Evolutionary conservation across 2,113 vertebrate species (phyloP), one percentile per base, ranked within the genome.

Genomic region (Etheostoma cragini): DNA sequence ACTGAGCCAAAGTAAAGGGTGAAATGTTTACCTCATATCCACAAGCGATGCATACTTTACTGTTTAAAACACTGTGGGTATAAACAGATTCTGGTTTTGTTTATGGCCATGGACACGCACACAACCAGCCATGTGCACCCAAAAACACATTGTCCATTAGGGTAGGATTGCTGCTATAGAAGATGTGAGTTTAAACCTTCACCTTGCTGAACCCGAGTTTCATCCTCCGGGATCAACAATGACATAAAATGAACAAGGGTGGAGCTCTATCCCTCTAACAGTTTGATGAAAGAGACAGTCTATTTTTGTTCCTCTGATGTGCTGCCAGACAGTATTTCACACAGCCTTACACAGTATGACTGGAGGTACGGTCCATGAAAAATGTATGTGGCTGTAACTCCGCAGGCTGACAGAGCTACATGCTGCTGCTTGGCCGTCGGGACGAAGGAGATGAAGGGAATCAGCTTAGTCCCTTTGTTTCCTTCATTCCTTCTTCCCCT

Each of bases 281-380:
- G 22, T 50, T 24, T 45, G 35, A 72, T 78, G 71, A 60, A 80
- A 64, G 81, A 87, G 68, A 84, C 71, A 16, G 22, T 90, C 85
- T 90, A 89, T 92, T 91, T 90, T 79, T 74, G 74, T 11, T 77
- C 69, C 66, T 78, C 42, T 74, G 71, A 83, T 42, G 14, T 12
- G 8, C 60, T 74, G 81, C 60, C 81, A 85, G 84, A 81, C 81
- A 74, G 69, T 83, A 60, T 74, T 87, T 86, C 84, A 85, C 81
- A 54, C 19, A 81, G n/a, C 24, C 70, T 35, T 62, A 78, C 62
- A 56, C 72, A 73, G 81, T 2, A 21, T 67, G 46, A 62, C 50
- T 22, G 21, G 81, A 70, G 76, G 68, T 76, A 60, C 26, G 22
- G 15, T 66, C 63, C 73, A 91, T 93, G 83, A 93, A 92, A 92